Evolutionary conservation across 2,888 invertebrate genomes (phyloP), one percentile per base, ranked within the genome.

Genomic region (Brachylomia viminalis): DNA sequence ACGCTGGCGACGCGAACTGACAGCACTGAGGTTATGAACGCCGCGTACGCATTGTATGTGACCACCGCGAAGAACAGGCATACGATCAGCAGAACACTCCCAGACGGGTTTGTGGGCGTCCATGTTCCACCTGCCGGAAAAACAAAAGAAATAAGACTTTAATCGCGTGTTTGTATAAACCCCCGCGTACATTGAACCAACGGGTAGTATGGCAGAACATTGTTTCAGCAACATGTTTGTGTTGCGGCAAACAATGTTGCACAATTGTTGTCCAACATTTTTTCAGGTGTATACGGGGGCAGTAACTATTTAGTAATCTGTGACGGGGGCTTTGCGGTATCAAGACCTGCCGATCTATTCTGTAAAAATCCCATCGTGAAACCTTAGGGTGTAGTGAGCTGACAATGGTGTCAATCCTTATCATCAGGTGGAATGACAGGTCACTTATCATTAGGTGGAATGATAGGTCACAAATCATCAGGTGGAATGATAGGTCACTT

Each of bases 11-110:
- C 97, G 69, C 97, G 95, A 0, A 97, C 97, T 0, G 97, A 97
- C 71, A 97, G 91, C 62, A 97, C 97, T 0, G 97, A 97, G 0
- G 97, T 97, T 69, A 97, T 97, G 86, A 97, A 97, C 0, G 97
- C 97, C 0, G 97, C 97, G 86, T 97, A 97, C 0, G 97, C 97
- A 87, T 97, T 97, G 90, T 97, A 97, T 11, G 97, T 97, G 15
- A 97, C 96, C 77, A 97, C 93, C 0, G 97, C 97, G 86, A 97
- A 97, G 10, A 97, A 92, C 47, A 97, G 90, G 75, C 97, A 97
- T 1, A 97, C 96, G 30, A 97, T 94, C 3, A 97, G 93, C 7
- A 97, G 93, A 4, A 97, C 92, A 88, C 97, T 97, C 0, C 97
- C 97, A 0, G 97, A 96, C 1, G 97, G 94, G 27, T 94, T 97